phyloP scores from a whole-genome alignment of 2,888 invertebrate genomes.

The Ennomos quercinarius region DNA sequence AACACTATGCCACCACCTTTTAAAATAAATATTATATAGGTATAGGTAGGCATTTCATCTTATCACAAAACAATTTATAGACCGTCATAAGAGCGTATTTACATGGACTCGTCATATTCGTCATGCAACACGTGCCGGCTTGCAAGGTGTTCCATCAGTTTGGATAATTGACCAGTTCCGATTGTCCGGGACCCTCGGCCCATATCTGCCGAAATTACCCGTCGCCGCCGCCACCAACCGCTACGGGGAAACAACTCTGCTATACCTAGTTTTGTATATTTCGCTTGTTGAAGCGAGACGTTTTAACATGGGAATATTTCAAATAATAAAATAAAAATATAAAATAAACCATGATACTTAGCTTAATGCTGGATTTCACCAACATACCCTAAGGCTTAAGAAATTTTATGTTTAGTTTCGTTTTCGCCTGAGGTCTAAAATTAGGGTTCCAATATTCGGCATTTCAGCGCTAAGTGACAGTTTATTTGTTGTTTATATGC shows the following conservation, averaged over 20 bases:
- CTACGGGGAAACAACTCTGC: conserved; percentile 13
- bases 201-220: conserved; percentile 28
- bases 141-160: conserved; percentile 75
- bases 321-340: no score
- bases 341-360: no score
- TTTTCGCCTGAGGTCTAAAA: no score
- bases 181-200: conserved; percentile 55
- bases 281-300: conserved; percentile 3
- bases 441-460: no score
- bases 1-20: no score
- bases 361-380: no score
- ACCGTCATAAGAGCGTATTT: conserved; percentile 30
- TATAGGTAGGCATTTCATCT: no score
- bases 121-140: conserved; percentile 40
- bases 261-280: conserved; percentile 4
- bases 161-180: conserved; percentile 74
- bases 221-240: neutral
- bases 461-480: no score
- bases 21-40: no score
- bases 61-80: no score
- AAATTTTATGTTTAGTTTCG: no score
- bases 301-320: neutral
- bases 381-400: no score
- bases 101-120: conserved; percentile 7
- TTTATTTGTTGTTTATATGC: neutral